Evolutionary conservation across 2,113 vertebrate species (phyloP).

Genomic region (Lathamus discolor): DNA sequence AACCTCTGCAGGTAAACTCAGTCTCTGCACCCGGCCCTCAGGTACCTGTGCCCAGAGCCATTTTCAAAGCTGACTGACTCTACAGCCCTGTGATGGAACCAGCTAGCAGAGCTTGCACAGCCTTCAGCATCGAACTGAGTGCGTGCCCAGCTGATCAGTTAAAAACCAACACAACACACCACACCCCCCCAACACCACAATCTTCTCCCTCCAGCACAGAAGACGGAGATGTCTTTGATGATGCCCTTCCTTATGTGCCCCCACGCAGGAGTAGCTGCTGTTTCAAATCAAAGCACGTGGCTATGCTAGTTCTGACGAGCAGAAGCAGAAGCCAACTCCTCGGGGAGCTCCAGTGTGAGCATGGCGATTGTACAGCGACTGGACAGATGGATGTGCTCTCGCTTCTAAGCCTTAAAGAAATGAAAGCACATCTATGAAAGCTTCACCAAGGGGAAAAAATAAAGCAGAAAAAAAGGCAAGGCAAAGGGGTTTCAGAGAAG

Average conservation of each 20-base stretch:
- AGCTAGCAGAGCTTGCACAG: neutral
- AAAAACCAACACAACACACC: neutral
- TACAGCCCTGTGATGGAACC: neutral
- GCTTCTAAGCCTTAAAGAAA: conserved; percentile 36
- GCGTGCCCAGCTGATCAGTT: neutral
- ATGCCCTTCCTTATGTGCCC: neutral
- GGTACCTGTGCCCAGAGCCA: rapidly evolving
- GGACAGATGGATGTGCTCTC: neutral
- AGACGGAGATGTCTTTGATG: neutral
- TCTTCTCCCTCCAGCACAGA: neutral
- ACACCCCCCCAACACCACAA: neutral
- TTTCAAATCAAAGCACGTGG: neutral
- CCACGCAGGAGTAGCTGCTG: rapidly evolving
- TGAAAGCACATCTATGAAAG: neutral
- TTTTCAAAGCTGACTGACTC: neutral
- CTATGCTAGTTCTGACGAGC: neutral
- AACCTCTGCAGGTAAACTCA: rapidly evolving
- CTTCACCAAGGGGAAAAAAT: neutral
- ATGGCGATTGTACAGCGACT: neutral
- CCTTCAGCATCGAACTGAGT: neutral
- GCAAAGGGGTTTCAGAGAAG: conserved; percentile 65
- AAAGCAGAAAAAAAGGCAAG: neutral
- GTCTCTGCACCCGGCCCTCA: no score
- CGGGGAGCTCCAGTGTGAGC: neutral
- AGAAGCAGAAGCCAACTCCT: neutral